Base-by-base conservation (phyloP, 2,113 vertebrate species). In the Ophiodon elongatus region DNA sequence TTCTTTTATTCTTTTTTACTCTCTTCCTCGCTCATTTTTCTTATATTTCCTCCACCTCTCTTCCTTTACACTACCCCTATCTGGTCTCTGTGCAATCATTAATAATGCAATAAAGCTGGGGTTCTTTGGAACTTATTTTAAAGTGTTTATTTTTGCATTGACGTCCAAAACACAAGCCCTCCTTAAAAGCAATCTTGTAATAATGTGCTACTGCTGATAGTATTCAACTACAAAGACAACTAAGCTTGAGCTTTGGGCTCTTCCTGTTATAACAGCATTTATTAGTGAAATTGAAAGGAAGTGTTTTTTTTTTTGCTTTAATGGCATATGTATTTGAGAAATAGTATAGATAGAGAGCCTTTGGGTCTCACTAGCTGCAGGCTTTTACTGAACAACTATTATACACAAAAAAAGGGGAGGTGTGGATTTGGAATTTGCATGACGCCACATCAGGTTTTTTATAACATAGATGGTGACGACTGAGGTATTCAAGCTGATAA, bases 71-170 rank as follows among this genome's bases (percentile, higher is more conserved):
- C 54, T 39, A 74, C 7, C 39, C 62, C 67, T 79, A 63, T 81
- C 66, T 77, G 75, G 69, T 85, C 85, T 88, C 80, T 56, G 54
- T 76, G 71, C 19, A 41, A 41, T 39, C 59, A 92, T 93, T 89
- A 91, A 91, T 89, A 88, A 89, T 92, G 71, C 89, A 93, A 85
- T 85, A 88, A 73, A 83, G 83, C 91, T 64, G 1, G 3, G 50
- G 14, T 73, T 69, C 73, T 88, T 82, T 65, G 59, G 67, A 35
- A 39, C 84, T 90, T 52, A 47, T 76, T 78, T 65, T 84, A 71
- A 80, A 85, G 73, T 76, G 70, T 91, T 90, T 85, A 76, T 83
- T 84, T 91, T 85, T 73, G 57, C 66, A 67, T 31, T 64, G 73
- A 85, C 31, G 50, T 79, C 56, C 25, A 47, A 80, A 73, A 60